Evolutionary conservation across 2,797 vertebrate genomes (phyloP), one percentile per base, ranked within the genome.

Genomic region (Emydoidea blandingii): DNA sequence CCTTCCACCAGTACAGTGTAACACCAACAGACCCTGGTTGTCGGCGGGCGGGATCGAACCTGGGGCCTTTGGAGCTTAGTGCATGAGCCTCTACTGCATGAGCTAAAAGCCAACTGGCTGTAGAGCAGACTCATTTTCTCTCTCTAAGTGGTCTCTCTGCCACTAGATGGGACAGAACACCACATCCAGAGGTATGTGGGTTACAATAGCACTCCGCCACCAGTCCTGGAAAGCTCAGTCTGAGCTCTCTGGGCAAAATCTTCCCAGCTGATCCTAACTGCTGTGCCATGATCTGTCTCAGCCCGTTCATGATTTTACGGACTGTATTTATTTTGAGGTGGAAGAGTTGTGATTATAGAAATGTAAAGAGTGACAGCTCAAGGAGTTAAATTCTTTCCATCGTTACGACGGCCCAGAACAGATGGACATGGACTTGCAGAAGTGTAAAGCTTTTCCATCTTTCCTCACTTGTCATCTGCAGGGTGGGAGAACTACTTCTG

Each of bases 201-300:
- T 21, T 53, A 53, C 52, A 53, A 2, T 53, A 54, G 2, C 41
- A 2, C 11, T 81, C 18, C 94, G 84, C 44, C 44, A 52, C 78
- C 74, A 59, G 34, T 37, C 57, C 29, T 80, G 23, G 83, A 79
- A 92, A 87, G 37, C 10, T 85, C 14, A 5, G 10, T 37, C 10
- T 0, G 31, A 31, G 12, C 0, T 0, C 65, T 86, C 27, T 3
- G 3, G 68, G 4, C 27, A 88, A 78, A 10, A 31, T 81, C 52
- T 81, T 41, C 34, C 52, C 79, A 54, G 34, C n/a, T 81, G 53
- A 18, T 56, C 37, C n/a, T 27, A 16, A 16, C 79, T 54, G 79
- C 25, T 41, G 23, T 56, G 2, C 25, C 19, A 37, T 6, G 34
- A 19, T 27, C 37, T 47, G 41, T 72, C 21, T 72, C 68, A 29